Percentiles rank a stretch among this genome's conserved stretches.
Conservation (phyloP, 2,113 vertebrate species). For the Chrysochloris asiatica region DNA sequence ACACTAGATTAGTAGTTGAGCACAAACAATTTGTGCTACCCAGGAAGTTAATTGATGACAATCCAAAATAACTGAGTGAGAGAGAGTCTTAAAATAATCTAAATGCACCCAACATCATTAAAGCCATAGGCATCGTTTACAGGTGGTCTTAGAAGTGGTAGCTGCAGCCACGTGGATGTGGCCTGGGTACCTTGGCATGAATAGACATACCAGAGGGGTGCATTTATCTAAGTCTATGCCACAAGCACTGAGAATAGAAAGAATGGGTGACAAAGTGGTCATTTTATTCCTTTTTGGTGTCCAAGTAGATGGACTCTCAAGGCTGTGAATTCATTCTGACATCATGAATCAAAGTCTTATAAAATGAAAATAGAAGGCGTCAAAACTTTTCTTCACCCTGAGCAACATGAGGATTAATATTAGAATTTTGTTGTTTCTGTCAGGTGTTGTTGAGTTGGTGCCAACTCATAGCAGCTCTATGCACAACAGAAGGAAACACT, state of each 20-base stretch:
- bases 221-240: neutral
- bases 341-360: neutral
- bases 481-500: too few relatives aligned
- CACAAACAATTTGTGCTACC: neutral
- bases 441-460: too few relatives aligned
- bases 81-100: neutral
- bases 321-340: constrained; percentile 3
- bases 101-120: neutral
- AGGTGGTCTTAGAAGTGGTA: neutral
- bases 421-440: too few relatives aligned
- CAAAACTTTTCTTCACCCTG: neutral
- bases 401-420: neutral
- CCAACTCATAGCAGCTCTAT: too few relatives aligned
- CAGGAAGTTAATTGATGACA: neutral
- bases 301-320: neutral
- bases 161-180: too few relatives aligned
- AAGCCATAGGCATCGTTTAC: neutral
- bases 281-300: neutral
- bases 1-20: neutral
- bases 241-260: neutral
- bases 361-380: neutral
- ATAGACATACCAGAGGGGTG: too few relatives aligned
- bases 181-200: neutral
- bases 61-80: neutral
- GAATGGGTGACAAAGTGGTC: neutral